Base-by-base conservation (phyloP, 2,888 invertebrate genomes). In the Hipparchia semele region DNA sequence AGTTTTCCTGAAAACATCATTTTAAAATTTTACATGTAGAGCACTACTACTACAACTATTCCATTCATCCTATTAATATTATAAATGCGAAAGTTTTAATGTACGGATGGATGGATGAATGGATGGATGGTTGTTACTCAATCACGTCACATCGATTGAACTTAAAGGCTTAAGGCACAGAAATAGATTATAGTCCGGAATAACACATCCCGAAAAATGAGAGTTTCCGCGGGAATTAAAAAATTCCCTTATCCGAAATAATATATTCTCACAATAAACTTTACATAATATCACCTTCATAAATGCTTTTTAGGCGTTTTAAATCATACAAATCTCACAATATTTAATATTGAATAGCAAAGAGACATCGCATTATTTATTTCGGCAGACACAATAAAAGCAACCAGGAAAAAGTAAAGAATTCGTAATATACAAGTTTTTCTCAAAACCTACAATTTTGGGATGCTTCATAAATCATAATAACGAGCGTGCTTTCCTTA, bases 401-500 rank as follows among this genome's bases (percentile, higher is more conserved):
- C 13, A 59, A 33, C 10, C 59, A 59, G 46, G 68, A 68, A 68
- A 68, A 68, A 23, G 51, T 65, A 64, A 59, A 65, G 33, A 71
- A 70, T 70, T 56, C 70, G 68, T 68, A 76, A 73, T 72, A 72
- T 74, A 64, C 79, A 85, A 88, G 81, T 88, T 75, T 79, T 78
- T 79, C 72, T 75, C 75, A 74, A 84, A 77, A 69, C 70, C 76
- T n/a, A 68, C 73, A 77, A 75, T 79, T 79, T 78, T 77, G 68
- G 77, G 75, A 66, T 84, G 86, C 82, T 83, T 83, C 91, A 88
- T 93, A 93, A 93, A 93, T 93, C 93, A 93, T 88, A 84, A 87
- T 92, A 92, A 93, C 91, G 91, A 91, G 90, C 84, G 80, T 85
- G 84, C 87, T 88, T 91, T 89, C 91, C 90, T 87, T 83, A 86